Percentiles rank a stretch among this genome's conserved stretches.
These are phyloP conservation scores for Boloria selene DNA, from an alignment of 2,888 invertebrate species.

Conservation along the genomic window DNA sequence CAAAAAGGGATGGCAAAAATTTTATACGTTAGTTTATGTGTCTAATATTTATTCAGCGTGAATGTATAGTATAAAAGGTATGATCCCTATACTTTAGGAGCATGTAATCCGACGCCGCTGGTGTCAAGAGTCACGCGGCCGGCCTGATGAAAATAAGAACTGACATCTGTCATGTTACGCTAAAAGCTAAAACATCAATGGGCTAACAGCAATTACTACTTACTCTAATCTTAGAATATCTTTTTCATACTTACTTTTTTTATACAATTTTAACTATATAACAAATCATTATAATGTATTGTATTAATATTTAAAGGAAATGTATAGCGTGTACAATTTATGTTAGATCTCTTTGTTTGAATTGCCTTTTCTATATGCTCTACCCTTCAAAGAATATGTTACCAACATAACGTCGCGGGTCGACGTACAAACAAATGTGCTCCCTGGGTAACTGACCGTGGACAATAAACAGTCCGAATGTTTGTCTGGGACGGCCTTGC, in stretches of 20 bases:
- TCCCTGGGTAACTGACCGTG: conserved; percentile 78
- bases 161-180: conserved; percentile 40
- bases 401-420: conserved; percentile 49
- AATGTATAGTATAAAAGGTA: conserved; percentile 12
- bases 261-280: background rate
- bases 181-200: conserved; percentile 8
- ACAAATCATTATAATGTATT: no score
- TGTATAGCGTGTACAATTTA: background rate
- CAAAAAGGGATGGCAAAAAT: no score
- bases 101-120: conserved; percentile 43
- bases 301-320: no score
- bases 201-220: no score
- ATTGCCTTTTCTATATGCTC: conserved; percentile 32
- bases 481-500: conserved; percentile 49
- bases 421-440: conserved; percentile 66
- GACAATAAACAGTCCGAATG: conserved; percentile 64
- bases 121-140: conserved; percentile 54
- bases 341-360: conserved; percentile 29
- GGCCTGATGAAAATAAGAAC: conserved; percentile 62
- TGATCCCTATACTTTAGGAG: conserved; percentile 29
- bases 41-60: no score
- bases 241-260: conserved; percentile 1
- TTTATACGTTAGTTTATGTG: no score
- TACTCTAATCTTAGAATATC: no score
- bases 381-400: conserved; percentile 49